Percentiles rank a stretch among this genome's conserved stretches.
Evolutionary conservation across 1,140 invertebrate genomes (phyloP).

Genomic region (Idris sp.): DNA sequence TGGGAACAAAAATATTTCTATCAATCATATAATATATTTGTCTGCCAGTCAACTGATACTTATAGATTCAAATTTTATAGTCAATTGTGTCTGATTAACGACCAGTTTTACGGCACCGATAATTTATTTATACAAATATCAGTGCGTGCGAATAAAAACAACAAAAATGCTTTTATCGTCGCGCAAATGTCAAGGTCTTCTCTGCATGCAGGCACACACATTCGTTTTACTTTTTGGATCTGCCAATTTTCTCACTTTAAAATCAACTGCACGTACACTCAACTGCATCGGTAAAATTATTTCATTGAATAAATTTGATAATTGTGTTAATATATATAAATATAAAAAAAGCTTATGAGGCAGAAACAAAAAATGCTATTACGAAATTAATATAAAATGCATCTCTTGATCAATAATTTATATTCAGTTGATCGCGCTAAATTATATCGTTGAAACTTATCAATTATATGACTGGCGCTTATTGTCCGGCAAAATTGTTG

Average conservation of each 20-base stretch:
- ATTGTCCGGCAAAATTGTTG: conserved; percentile 32
- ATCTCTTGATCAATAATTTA: too few relatives aligned
- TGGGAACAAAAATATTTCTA: too few relatives aligned
- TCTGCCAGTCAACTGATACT: conserved; percentile 35
- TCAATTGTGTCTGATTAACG: conserved; percentile 59
- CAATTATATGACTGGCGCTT: conserved; percentile 23
- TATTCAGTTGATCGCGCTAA: conserved; percentile 41
- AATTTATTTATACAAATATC: conserved; percentile 63
- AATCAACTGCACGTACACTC: conserved; percentile 14
- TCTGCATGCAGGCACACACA: too few relatives aligned
- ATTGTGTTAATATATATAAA: too few relatives aligned
- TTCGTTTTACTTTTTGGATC: too few relatives aligned
- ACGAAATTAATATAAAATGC: too few relatives aligned
- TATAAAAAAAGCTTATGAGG: too few relatives aligned
- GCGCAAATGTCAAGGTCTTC: conserved; percentile 63
- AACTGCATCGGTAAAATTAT: too few relatives aligned
- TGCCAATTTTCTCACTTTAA: conserved; percentile 34
- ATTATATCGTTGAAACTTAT: conserved; percentile 37
- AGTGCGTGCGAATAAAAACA: conserved; percentile 48
- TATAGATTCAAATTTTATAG: too few relatives aligned
- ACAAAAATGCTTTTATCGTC: conserved; percentile 50
- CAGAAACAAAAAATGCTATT: too few relatives aligned
- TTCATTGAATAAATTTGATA: too few relatives aligned
- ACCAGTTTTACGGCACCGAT: conserved; percentile 42
- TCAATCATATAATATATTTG: conserved; percentile 61